Conservation (phyloP, 2,113 vertebrate genomes). For the Scolopax mira region DNA sequence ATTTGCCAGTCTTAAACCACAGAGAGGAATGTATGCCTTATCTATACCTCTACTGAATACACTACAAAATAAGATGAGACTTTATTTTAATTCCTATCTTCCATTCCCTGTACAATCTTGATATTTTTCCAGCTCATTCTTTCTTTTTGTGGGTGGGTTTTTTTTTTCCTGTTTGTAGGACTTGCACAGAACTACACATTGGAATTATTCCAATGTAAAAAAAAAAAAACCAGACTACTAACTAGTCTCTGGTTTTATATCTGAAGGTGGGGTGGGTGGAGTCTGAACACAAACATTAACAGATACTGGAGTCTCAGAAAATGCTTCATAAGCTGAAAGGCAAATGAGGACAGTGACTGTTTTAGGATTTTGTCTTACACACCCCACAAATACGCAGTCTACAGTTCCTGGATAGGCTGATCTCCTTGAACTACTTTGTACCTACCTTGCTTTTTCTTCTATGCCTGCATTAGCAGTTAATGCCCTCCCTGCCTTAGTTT, state of each 20-base stretch:
- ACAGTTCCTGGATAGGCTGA: neutral
- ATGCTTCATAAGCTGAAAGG: neutral
- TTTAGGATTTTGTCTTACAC: neutral
- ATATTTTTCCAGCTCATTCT: neutral
- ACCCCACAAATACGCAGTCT: fast-evolving
- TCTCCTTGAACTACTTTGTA: neutral
- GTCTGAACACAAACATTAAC: fast-evolving
- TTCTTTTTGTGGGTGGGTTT: neutral
- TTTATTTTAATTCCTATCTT: neutral
- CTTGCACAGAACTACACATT: neutral
- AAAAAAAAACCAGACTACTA: neutral
- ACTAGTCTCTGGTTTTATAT: neutral
- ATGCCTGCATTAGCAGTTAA: neutral
- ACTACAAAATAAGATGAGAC: neutral
- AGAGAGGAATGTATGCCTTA: neutral
- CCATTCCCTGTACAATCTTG: neutral
- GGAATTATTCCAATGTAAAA: neutral
- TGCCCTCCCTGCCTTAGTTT: neutral
- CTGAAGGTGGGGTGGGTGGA: neutral
- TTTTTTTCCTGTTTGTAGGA: fast-evolving
- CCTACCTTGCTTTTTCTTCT: neutral
- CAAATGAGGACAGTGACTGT: neutral
- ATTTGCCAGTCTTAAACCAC: neutral
- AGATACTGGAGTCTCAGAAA: neutral
- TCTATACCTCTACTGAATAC: neutral